Conservation (phyloP, 2,888 invertebrate species). For the Mythimna pallens region DNA sequence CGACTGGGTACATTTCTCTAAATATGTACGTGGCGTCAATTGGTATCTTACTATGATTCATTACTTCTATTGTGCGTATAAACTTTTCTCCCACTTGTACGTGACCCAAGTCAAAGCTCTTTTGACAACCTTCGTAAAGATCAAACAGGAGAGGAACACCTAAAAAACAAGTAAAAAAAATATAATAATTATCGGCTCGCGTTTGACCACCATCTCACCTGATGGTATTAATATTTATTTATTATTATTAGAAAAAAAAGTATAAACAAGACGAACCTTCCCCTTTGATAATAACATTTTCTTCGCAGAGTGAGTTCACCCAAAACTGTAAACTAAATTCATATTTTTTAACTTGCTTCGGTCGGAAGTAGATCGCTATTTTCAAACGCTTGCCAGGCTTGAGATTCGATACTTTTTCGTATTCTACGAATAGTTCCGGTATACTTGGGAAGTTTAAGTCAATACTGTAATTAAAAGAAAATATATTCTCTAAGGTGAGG, state of each 20-base stretch:
- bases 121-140: conserved; percentile 87
- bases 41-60: conserved; percentile 90
- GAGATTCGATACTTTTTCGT: conserved; percentile 80
- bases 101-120: conserved; percentile 84
- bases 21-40: conserved; percentile 90
- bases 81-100: conserved; percentile 88
- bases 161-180: conserved; percentile 61
- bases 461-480: conserved; percentile 80
- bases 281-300: conserved; percentile 88
- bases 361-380: conserved; percentile 90
- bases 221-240: too few relatives aligned
- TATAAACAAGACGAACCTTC: conserved; percentile 81
- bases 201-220: too few relatives aligned
- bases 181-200: too few relatives aligned
- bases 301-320: conserved; percentile 89
- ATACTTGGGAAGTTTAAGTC: conserved; percentile 86
- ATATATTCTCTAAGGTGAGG: neutral
- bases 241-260: neutral
- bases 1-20: conserved; percentile 83
- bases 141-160: conserved; percentile 85
- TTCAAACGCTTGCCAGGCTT: conserved; percentile 81
- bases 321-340: conserved; percentile 88
- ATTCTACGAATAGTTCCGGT: conserved; percentile 88
- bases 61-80: conserved; percentile 89
- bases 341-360: conserved; percentile 87